These are phyloP conservation scores for Poeciliopsis occidentalis DNA, from an alignment of 2,113 vertebrate species.

Conservation along the genomic window DNA sequence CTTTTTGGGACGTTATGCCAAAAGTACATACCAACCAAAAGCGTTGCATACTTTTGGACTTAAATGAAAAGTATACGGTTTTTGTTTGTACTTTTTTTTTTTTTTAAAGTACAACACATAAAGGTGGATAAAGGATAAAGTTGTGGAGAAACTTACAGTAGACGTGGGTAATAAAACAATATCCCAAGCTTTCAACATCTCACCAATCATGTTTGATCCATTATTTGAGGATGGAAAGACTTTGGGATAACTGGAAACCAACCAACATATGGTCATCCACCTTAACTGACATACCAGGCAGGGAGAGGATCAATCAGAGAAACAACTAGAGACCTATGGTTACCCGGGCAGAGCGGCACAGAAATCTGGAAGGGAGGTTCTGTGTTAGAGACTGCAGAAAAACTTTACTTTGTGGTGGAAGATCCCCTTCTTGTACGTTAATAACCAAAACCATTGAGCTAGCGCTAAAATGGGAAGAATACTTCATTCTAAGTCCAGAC, in stretches of 20 bases:
- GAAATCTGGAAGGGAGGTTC: too few species aligned
- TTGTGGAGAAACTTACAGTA: neutral
- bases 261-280: neutral
- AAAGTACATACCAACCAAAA: neutral
- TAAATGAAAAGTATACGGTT: neutral
- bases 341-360: neutral
- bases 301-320: too few species aligned
- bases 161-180: neutral
- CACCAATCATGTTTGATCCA: neutral
- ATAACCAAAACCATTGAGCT: too few species aligned
- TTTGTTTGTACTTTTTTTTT: neutral
- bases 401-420: too few species aligned
- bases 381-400: neutral
- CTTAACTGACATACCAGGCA: too few species aligned
- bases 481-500: too few species aligned
- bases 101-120: too few species aligned
- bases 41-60: neutral
- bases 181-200: neutral
- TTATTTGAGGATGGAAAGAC: neutral
- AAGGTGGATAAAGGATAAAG: neutral
- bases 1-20: neutral
- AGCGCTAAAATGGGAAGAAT: too few species aligned
- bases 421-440: too few species aligned
- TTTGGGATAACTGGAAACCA: neutral
- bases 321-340: too few species aligned